Base-by-base conservation (phyloP, 2,797 vertebrate genomes). In the Myotis vivesi region DNA sequence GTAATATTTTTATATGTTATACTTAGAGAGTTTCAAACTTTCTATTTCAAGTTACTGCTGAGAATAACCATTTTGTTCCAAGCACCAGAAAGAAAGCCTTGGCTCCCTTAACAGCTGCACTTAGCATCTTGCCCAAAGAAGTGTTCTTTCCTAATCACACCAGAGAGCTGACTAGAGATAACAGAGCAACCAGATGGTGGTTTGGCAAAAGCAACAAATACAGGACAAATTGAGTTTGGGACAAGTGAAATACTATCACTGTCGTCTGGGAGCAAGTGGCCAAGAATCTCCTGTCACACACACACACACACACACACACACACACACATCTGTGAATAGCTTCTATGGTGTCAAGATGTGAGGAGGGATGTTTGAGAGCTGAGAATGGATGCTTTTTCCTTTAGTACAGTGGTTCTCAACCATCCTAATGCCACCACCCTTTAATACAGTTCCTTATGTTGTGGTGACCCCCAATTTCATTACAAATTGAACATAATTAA, bases 11-110 rank as follows among this genome's bases (percentile, higher is more conserved):
- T 66, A 75, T 73, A 30, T 73, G 6, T 72, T 41, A 46, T 44
- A 71, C 11, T 5, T 84, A 19, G 66, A 96, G 15, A 23, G 8
- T 80, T 95, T 96, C 44, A 89, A 69, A 83, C 73, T 95, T 95
- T 69, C 41, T 87, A 36, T 81, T 94, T 79, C 41, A 80, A 68
- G n/a, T 81, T 84, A 72, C 51, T 97, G 41, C 49, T 72, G 22
- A 10, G 68, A n/a, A 76, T 77, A 73, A 91, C 28, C 66, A 77
- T 57, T 92, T 76, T 92, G 55, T 81, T 55, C 59, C 68, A 94
- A 94, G 20, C 64, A 69, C 10, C 28, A 55, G 28, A 28, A 92
- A 92, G 44, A 94, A 96, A 64, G 72, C 16, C 20, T 85, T 81
- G 71, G 23, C 49, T 77, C 66, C 41, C 71, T 62, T 66, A 84